Percentiles rank a stretch among this genome's conserved stretches.
These are phyloP conservation scores for Linepithema humile DNA, from an alignment of 1,140 invertebrate genomes.

Conservation along the genomic window DNA sequence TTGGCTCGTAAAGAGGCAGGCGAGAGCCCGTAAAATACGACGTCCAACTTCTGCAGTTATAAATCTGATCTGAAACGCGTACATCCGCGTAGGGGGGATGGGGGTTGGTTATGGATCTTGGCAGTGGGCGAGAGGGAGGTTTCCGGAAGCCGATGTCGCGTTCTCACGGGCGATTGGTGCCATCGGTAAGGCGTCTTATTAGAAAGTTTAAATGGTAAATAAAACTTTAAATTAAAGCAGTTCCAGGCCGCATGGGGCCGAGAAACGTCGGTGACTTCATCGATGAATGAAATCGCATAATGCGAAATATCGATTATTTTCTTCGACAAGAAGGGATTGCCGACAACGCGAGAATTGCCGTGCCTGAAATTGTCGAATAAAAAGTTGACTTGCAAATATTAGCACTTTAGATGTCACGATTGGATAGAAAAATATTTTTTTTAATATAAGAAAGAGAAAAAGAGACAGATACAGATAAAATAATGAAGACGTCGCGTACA, in stretches of 20 bases:
- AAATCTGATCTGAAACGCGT: conserved; percentile 40
- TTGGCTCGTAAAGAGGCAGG: conserved; percentile 14
- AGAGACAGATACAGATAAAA: not conserved
- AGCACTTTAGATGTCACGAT: not conserved
- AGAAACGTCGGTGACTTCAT: not conserved
- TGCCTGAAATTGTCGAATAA: not conserved
- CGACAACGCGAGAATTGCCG: not conserved
- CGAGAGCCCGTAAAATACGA: conserved; percentile 27
- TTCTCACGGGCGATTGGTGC: conserved; percentile 45
- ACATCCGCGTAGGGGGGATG: not conserved
- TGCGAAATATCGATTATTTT: conserved; percentile 43
- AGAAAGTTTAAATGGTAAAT: conserved; percentile 59
- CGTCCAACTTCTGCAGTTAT: conserved; percentile 43
- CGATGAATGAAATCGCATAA: conserved; percentile 51
- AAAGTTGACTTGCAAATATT: not conserved
- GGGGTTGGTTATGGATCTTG: not conserved
- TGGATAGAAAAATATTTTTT: not conserved
- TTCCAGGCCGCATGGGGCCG: not conserved
- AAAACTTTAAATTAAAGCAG: conserved; percentile 57
- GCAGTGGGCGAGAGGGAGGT: not conserved
- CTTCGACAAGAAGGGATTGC: not conserved
- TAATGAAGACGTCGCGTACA: too few species aligned
- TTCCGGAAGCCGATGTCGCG: conserved; percentile 4
- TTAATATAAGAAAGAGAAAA: not conserved
- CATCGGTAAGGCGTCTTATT: conserved; percentile 43